Percentiles rank a stretch among this genome's conserved stretches.
Evolutionary conservation across 2,113 vertebrate genomes (phyloP).

Genomic region (Pachycephala philippinensis): DNA sequence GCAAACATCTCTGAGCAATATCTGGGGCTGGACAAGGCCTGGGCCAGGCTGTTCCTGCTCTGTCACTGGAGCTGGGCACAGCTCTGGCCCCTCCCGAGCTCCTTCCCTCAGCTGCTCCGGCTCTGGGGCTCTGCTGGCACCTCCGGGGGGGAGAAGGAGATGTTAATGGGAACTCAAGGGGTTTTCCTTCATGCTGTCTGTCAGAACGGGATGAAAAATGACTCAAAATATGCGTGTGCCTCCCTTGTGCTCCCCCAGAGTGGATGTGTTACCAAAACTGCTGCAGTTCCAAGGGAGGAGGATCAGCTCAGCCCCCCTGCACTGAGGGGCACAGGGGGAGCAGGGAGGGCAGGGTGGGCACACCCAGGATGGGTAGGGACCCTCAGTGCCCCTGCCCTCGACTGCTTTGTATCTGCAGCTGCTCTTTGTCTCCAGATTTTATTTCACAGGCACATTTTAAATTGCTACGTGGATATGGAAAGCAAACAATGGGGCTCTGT

Average conservation of each 20-base stretch:
- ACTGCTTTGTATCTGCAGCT: not conserved
- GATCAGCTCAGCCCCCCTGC: not conserved
- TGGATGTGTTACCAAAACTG: not conserved
- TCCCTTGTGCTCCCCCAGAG: not conserved
- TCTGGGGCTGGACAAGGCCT: not conserved
- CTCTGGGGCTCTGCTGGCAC: not conserved
- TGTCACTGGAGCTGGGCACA: not conserved
- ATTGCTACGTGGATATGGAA: not conserved
- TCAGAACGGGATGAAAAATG: not conserved
- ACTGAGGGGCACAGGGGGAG: not conserved
- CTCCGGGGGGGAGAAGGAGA: not conserved
- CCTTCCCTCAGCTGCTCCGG: not conserved
- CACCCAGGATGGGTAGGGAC: not conserved
- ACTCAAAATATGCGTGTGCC: not conserved
- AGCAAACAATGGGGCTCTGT: not conserved
- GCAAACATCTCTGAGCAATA: not conserved
- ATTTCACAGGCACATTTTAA: not conserved
- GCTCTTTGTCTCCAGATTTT: not conserved
- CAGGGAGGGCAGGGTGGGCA: not conserved
- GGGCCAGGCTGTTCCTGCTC: not conserved
- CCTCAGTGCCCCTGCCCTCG: accelerated
- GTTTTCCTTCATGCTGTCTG: not conserved
- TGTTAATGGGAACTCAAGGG: not conserved
- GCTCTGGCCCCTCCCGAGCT: accelerated
- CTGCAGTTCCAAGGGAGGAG: not conserved